Percentiles rank a stretch among this genome's conserved stretches.
Evolutionary conservation across 2,797 vertebrate species (phyloP).

Genomic region (Rallus crepitans): DNA sequence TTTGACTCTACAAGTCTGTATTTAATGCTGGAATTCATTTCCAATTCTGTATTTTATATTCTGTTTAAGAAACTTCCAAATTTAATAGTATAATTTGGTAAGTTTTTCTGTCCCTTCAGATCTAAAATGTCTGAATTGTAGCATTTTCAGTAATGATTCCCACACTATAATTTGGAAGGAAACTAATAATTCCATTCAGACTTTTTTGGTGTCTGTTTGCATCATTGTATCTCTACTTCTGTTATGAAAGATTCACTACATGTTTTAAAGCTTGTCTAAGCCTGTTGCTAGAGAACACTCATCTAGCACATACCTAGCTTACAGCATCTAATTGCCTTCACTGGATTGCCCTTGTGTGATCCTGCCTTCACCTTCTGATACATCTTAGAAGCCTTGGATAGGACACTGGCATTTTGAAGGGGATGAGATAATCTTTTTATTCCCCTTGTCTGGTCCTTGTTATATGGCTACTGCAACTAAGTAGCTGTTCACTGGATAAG

Average conservation of each 20-base stretch:
- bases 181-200: background rate
- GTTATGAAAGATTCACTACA: background rate
- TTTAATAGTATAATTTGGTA: background rate
- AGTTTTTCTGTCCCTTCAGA: background rate
- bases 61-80: background rate
- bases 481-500: background rate
- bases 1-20: background rate
- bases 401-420: background rate
- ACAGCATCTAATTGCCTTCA: background rate
- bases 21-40: background rate
- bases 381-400: background rate
- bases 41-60: background rate
- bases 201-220: background rate
- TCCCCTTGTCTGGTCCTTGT: background rate
- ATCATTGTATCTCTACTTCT: background rate
- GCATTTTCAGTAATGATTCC: background rate
- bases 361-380: background rate
- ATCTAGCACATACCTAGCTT: background rate
- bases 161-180: background rate
- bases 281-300: background rate
- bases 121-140: background rate
- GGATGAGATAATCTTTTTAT: background rate
- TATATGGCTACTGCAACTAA: background rate
- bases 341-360: background rate
- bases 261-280: background rate